Evolutionary conservation across 2,888 invertebrate species (phyloP), one percentile per base, ranked within the genome.

Genomic region (Andricus quercusramuli): DNA sequence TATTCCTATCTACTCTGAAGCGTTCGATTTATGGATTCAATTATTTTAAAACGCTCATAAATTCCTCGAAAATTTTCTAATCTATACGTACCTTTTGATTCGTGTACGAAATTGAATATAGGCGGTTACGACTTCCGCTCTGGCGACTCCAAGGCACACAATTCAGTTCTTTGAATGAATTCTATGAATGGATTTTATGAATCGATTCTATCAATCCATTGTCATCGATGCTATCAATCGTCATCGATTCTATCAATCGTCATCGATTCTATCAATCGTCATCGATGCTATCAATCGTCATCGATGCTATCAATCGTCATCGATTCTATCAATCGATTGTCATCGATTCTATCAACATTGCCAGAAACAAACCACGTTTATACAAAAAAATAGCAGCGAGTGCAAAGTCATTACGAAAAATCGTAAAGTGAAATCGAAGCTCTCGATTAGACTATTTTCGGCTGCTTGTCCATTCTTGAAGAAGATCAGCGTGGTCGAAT

Each of bases 61-160:
- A 74, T 32, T 74, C 51, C 11, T 74, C 74, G n/a, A 56, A 74
- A 74, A 74, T 32, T 59, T 32, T 15, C 74, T 74, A 56, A 51
- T 56, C 56, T 74, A 74, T 74, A 56, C 74, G 74, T 74, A 74
- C 56, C 70, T 74, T 56, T 51, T 32, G 32, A 51, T 25, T 51
- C n/a, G 9, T 22, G 59, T 59, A 59, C 59, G 22, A 59, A n/a
- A 22, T 22, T 59, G 59, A n/a, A 59, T 59, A 59, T 59, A 22
- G 9, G 59, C 70, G 70, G 70, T 70, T 70, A 8, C 51, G 29
- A n/a, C 20, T 59, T 37, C 56, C 74, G 74, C 56, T 74, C 51
- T 32, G 56, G 37, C 74, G 32, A 56, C 70, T 74, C 20, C 51
- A 59, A 74, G 74, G 74, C 74, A 74, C 74, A 22, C 51, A 17